A percentile compares a stretch with the other conserved stretches of the same genome.
Conservation (phyloP, 2,113 vertebrate species). For the Oreocharis arfaki region DNA sequence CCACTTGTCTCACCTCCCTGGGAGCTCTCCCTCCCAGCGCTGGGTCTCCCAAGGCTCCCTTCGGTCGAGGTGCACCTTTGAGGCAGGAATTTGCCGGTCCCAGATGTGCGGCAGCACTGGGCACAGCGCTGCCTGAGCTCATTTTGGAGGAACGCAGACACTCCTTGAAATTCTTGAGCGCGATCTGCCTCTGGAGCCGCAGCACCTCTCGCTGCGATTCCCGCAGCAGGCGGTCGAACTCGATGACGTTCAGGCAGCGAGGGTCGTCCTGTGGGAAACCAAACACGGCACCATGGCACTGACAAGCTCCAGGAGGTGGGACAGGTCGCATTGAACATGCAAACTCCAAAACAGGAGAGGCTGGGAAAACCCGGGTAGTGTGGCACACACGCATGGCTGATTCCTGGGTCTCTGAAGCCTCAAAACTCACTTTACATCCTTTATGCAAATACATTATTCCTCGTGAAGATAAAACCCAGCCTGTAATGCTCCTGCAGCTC, state of each 20-base stretch:
- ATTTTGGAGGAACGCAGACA: background rate
- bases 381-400: background rate
- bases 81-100: background rate
- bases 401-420: background rate
- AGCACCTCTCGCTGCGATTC: constrained; percentile 95
- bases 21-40: background rate
- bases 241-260: constrained; percentile 67
- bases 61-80: background rate
- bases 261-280: constrained; percentile 41
- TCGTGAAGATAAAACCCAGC: background rate
- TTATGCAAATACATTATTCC: background rate
- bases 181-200: constrained; percentile 91
- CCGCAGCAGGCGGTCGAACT: constrained; percentile 85
- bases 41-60: background rate
- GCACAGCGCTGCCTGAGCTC: background rate
- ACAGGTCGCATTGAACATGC: background rate
- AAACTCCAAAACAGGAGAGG: background rate
- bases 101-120: accelerated
- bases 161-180: constrained; percentile 75
- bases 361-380: background rate
- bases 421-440: background rate
- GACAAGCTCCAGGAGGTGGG: background rate
- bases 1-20: constrained; percentile 41
- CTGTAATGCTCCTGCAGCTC: background rate
- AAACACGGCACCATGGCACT: accelerated